Conservation (phyloP, 2,888 invertebrate species). For the Phyllotreta cruciferae region DNA sequence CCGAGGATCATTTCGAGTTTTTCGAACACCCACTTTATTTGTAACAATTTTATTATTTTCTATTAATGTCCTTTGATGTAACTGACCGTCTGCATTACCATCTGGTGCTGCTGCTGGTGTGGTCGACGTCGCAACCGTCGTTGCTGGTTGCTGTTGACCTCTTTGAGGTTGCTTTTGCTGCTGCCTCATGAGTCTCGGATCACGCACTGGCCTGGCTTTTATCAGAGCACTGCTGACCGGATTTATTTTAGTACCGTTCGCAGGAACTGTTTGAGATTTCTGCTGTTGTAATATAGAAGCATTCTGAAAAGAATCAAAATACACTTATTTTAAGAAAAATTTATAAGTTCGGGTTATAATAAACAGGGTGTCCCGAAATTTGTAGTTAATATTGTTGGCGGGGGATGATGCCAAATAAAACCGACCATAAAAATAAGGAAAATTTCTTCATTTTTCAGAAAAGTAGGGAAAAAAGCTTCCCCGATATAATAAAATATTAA, state of each 20-base stretch:
- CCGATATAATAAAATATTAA: neutral
- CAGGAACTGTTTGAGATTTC: slow-evolving; percentile 40
- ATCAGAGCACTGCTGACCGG: slow-evolving; percentile 61
- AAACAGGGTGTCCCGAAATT: neutral
- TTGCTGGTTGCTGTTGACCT: slow-evolving; percentile 45
- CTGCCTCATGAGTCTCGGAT: slow-evolving; percentile 56
- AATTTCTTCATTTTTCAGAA: neutral
- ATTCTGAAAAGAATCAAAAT: slow-evolving; percentile 32
- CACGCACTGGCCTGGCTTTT: slow-evolving; percentile 53
- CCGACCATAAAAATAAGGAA: too few relatives aligned
- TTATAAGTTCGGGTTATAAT: neutral
- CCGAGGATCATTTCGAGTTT: slow-evolving; percentile 58
- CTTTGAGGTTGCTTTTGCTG: slow-evolving; percentile 41
- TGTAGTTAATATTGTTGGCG: too few relatives aligned
- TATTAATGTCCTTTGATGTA: slow-evolving; percentile 54
- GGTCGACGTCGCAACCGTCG: slow-evolving; percentile 41
- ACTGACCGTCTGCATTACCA: slow-evolving; percentile 47
- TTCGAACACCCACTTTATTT: slow-evolving; percentile 58
- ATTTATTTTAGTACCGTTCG: slow-evolving; percentile 61
- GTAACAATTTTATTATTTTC: slow-evolving; percentile 59
- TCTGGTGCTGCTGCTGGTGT: slow-evolving; percentile 40
- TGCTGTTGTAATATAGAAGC: slow-evolving; percentile 36
- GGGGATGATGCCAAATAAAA: too few relatives aligned
- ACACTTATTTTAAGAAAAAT: too few relatives aligned
- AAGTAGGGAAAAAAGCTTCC: neutral